Percentiles rank a stretch among this genome's conserved stretches.
Conservation (phyloP, 1,140 invertebrate genomes). For the Chrysomallon squamiferum region DNA sequence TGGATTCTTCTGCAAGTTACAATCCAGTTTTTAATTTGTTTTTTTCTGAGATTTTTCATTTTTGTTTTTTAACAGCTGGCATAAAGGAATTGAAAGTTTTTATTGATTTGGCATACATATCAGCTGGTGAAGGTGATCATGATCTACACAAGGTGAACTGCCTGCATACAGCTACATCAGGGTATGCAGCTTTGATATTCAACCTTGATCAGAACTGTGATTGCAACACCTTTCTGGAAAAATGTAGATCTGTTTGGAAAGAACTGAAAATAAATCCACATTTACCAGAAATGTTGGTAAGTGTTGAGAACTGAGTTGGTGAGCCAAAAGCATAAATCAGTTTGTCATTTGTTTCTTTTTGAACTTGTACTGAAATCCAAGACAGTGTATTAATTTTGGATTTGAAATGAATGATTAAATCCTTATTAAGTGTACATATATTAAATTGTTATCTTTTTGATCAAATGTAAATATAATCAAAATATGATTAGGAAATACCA, state of each 20-base stretch:
- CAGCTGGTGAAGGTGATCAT: slow-evolving; percentile 52
- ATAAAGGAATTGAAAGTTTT: slow-evolving; percentile 57
- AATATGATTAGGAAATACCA: too few species aligned
- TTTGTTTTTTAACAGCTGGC: slow-evolving; percentile 20
- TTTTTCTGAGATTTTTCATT: neutral
- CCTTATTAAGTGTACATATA: too few species aligned
- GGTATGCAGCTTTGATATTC: slow-evolving; percentile 58
- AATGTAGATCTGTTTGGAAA: slow-evolving; percentile 48
- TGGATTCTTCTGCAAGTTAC: neutral
- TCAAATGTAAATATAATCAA: too few species aligned
- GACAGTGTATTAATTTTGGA: too few species aligned
- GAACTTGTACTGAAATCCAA: too few species aligned
- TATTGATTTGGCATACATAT: slow-evolving; percentile 56
- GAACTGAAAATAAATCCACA: slow-evolving; percentile 39
- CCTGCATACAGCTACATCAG: slow-evolving; percentile 51
- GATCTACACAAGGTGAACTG: slow-evolving; percentile 45
- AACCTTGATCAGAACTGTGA: slow-evolving; percentile 28
- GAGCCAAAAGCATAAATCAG: too few species aligned
- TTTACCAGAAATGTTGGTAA: slow-evolving; percentile 49
- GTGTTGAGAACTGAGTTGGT: too few species aligned
- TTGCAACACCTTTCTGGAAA: slow-evolving; percentile 36
- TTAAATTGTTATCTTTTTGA: too few species aligned
- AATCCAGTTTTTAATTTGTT: neutral
- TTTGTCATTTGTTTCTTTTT: too few species aligned
- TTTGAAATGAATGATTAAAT: too few species aligned